Base-by-base conservation (phyloP, 2,888 invertebrate genomes). In the Margaritifera margaritifera region DNA sequence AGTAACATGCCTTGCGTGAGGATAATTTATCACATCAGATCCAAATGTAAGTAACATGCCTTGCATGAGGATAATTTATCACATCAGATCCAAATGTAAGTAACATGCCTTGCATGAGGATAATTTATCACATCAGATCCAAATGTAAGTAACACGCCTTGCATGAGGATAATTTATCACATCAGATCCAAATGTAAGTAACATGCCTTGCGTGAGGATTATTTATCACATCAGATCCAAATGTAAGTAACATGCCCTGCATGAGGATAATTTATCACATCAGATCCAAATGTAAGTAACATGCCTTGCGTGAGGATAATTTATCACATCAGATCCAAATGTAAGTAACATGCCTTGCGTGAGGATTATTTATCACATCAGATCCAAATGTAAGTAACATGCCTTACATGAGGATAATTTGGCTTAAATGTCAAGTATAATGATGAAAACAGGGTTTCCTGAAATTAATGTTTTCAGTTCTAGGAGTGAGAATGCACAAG, bases 21-120 rank as follows among this genome's bases (percentile, higher is more conserved):
- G n/a, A n/a, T n/a, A n/a, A n/a, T n/a, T 98, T 86, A 98, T 98
- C 88, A 95, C 97, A 66, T 94, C 96, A 20, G 98, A 98, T 91
- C 93, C 95, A 11, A 95, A 95, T 88, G 93, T 93, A 87, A 86
- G 84, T 76, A 66, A 25, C 24, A 19, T 25, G 6, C n/a, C n/a
- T n/a, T n/a, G n/a, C n/a, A n/a, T n/a, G n/a, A n/a, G n/a, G n/a
- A n/a, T n/a, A n/a, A n/a, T n/a, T 98, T 86, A 98, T 98, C 88
- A 95, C 97, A 66, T 94, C 96, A 20, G 98, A 98, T 91, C 93
- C 95, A 11, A 95, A 95, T 88, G 93, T 93, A 87, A 86, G 84
- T 76, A 66, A 25, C 24, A 19, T 25, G 6, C n/a, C n/a, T n/a
- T n/a, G n/a, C n/a, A n/a, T n/a, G n/a, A n/a, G n/a, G n/a, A n/a